A percentile compares a stretch with the other conserved stretches of the same genome.
Evolutionary conservation across 2,888 invertebrate species (phyloP).

Genomic region (Drosophila nr. fundita): DNA sequence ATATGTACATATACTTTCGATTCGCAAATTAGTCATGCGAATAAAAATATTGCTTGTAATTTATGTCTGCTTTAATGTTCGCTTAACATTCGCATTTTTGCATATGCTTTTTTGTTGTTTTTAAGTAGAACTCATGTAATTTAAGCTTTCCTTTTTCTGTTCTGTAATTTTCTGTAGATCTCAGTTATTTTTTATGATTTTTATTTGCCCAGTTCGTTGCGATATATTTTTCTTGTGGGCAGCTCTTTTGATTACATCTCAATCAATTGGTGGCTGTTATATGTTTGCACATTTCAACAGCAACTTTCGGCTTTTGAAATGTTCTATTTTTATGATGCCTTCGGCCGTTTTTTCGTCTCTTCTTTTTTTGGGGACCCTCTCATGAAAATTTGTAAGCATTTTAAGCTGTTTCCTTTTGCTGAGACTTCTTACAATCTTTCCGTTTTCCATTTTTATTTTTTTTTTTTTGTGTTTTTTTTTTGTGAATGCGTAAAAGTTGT

Average conservation of each 20-base stretch:
- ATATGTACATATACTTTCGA: conserved; percentile 24
- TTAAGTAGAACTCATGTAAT: conserved; percentile 30
- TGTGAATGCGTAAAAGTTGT: conserved; percentile 56
- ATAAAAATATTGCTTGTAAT: conserved; percentile 66
- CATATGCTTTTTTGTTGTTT: conserved; percentile 60
- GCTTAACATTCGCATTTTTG: conserved; percentile 61
- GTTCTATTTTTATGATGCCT: conserved; percentile 73
- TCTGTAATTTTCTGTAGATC: conserved; percentile 23
- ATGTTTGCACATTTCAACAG: conserved; percentile 74
- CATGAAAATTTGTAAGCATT: conserved; percentile 71
- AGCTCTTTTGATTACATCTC: conserved; percentile 77
- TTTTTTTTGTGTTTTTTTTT: conserved; percentile 23
- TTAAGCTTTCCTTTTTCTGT: conserved; percentile 38
- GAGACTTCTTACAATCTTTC: conserved; percentile 19
- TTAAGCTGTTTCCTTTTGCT: conserved; percentile 51
- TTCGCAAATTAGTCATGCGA: conserved; percentile 76
- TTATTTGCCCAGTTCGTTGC: conserved; percentile 38
- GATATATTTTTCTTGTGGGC: conserved; percentile 23
- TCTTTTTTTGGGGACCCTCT: conserved; percentile 24
- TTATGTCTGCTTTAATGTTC: conserved; percentile 69
- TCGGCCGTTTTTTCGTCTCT: conserved; percentile 48
- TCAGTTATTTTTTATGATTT: conserved; percentile 36
- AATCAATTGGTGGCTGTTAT: conserved; percentile 80
- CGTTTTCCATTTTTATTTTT: conserved; percentile 23
- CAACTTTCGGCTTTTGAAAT: conserved; percentile 70